Percentiles rank a stretch among this genome's conserved stretches.
Conservation (phyloP, 2,113 vertebrate species). For the Neomonachus schauinslandi region DNA sequence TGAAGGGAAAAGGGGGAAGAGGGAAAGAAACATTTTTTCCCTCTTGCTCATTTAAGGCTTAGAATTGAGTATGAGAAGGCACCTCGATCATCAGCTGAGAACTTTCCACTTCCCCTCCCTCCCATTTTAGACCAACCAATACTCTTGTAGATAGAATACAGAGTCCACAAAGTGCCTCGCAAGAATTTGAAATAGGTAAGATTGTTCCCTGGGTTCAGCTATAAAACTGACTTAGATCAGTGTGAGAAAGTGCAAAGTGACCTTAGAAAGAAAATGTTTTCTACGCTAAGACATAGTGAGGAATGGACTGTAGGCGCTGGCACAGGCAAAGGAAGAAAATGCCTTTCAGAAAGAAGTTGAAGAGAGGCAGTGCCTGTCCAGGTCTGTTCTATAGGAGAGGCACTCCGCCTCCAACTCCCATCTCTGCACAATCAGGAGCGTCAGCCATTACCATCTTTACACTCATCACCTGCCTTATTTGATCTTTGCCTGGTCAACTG, state of each 20-base stretch:
- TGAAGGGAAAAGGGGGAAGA: not conserved
- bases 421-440: not conserved
- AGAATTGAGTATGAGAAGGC: not conserved
- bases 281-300: not conserved
- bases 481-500: not conserved
- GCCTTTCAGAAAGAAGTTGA: not conserved
- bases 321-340: not conserved
- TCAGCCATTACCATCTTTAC: not conserved
- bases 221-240: slow-evolving; percentile 5
- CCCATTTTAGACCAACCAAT: not conserved
- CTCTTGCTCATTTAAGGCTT: not conserved
- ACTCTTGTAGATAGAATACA: not conserved
- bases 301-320: not conserved
- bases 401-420: rapidly evolving
- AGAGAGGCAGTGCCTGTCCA: not conserved
- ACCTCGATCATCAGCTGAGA: not conserved
- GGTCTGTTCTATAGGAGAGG: not conserved
- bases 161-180: not conserved
- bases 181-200: not conserved
- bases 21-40: not conserved
- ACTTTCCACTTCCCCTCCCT: not conserved
- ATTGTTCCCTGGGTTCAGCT: not conserved
- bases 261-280: slow-evolving; percentile 41
- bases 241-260: not conserved
- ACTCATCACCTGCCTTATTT: not conserved